These are phyloP conservation scores for Oscheius myriophilus DNA, from an alignment of 2,888 invertebrate genomes.

Conservation along the genomic window DNA sequence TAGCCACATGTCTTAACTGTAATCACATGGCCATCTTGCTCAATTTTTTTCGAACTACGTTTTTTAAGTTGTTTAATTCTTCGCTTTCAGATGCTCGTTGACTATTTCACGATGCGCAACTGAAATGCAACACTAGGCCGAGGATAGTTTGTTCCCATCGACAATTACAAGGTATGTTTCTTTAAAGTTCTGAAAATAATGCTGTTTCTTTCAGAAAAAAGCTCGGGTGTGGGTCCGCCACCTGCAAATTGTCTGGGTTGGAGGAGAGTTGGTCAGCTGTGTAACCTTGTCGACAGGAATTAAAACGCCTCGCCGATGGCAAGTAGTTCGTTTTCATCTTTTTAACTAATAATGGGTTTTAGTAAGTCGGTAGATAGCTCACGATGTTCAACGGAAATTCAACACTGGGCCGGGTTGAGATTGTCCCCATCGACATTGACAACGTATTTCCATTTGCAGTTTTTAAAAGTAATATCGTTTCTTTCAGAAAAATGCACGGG, in stretches of 20 bases:
- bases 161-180: constrained; percentile 36
- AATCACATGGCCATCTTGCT: too few species aligned
- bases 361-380: constrained; percentile 28
- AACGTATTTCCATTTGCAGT: constrained; percentile 1
- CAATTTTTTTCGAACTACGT: too few species aligned
- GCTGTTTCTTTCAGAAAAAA: constrained; percentile 46
- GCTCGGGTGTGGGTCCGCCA: constrained; percentile 65
- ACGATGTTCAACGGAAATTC: constrained; percentile 32
- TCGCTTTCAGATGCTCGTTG: too few species aligned
- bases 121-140: constrained; percentile 61
- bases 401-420: constrained; percentile 62
- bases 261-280: constrained; percentile 56
- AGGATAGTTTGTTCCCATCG: constrained; percentile 59
- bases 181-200: not conserved
- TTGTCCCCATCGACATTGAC: constrained; percentile 57
- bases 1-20: too few species aligned
- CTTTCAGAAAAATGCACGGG: constrained; percentile 56
- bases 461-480: not conserved
- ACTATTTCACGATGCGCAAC: not conserved
- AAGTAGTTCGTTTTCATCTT: too few species aligned
- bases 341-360: not conserved
- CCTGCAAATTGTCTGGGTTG: constrained; percentile 63
- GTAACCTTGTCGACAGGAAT: constrained; percentile 52
- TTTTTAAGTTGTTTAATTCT: too few species aligned
- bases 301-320: constrained; percentile 46